Percentiles rank a stretch among this genome's conserved stretches.
Evolutionary conservation across 2,888 invertebrate genomes (phyloP).

Genomic region (Philopedon plagiatum): DNA sequence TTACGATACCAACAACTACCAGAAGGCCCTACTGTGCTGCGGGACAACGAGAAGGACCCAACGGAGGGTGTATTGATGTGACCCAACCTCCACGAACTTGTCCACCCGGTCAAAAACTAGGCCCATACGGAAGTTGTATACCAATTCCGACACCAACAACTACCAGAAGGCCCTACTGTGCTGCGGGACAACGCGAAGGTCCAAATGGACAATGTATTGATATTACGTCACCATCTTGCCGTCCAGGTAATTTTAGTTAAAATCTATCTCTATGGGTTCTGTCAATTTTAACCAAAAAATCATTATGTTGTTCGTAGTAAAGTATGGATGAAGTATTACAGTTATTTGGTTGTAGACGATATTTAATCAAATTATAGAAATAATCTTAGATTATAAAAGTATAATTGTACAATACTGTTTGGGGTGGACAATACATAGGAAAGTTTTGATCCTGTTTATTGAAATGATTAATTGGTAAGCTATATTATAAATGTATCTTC

Average conservation of each 20-base stretch:
- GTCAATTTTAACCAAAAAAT: too few relatives aligned
- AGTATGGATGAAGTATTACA: too few relatives aligned
- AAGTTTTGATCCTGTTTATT: constrained; percentile 14
- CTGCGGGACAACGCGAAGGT: constrained; percentile 33
- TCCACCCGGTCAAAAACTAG: constrained; percentile 6
- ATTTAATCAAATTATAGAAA: too few relatives aligned
- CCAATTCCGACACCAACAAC: constrained; percentile 27
- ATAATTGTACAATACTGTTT: too few relatives aligned
- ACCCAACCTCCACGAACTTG: constrained; percentile 32
- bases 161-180: constrained; percentile 39
- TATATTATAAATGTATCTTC: too few relatives aligned
- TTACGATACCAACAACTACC: not conserved
- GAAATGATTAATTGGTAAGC: too few relatives aligned
- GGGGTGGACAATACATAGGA: constrained; percentile 37
- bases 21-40: constrained; percentile 24
- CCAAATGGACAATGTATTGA: constrained; percentile 47
- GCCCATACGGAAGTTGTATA: constrained; percentile 34
- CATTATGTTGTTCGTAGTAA: too few relatives aligned
- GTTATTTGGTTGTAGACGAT: too few relatives aligned
- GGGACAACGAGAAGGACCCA: constrained; percentile 43
- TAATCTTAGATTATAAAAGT: too few relatives aligned
- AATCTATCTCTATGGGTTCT: too few relatives aligned
- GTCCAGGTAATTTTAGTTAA: too few relatives aligned
- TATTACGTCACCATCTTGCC: constrained; percentile 1
- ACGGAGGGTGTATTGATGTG: constrained; percentile 54